A percentile compares a stretch with the other conserved stretches of the same genome.
Conservation (phyloP, 1,140 invertebrate species). For the Oscheius sp. region DNA sequence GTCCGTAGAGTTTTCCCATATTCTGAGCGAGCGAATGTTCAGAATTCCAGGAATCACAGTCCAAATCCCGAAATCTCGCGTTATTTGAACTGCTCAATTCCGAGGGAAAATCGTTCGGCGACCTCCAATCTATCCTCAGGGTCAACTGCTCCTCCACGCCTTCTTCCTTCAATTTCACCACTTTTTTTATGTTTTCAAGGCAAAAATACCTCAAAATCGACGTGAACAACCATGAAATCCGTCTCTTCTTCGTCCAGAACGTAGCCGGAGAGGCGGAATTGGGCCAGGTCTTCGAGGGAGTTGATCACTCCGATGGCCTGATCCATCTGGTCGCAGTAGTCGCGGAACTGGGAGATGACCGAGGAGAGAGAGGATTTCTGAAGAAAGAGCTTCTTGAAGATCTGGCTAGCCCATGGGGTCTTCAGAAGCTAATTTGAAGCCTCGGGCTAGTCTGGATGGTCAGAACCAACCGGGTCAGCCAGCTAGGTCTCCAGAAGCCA, state of each 20-base stretch:
- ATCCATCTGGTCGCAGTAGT: neutral
- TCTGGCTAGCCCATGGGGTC: neutral
- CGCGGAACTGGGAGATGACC: neutral
- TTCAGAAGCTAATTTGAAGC: too few relatives aligned
- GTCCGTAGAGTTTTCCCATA: neutral
- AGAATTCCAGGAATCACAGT: slow-evolving; percentile 15
- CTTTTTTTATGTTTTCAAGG: neutral
- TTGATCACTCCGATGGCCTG: neutral
- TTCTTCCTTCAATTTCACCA: neutral
- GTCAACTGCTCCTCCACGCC: neutral
- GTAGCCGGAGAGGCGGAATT: neutral
- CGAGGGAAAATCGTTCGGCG: neutral
- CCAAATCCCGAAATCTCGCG: neutral
- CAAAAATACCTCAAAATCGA: neutral
- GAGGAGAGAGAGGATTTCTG: neutral
- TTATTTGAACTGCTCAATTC: slow-evolving; percentile 4
- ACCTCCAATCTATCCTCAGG: neutral
- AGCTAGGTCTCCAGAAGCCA: too few relatives aligned
- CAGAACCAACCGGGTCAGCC: too few relatives aligned
- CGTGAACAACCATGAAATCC: neutral
- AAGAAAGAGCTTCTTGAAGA: neutral
- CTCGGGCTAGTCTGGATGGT: too few relatives aligned
- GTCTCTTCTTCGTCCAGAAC: slow-evolving; percentile 1
- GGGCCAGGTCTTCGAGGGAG: neutral
- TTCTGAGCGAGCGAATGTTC: neutral